Evolutionary conservation across 2,113 vertebrate species (phyloP).

Genomic region (Equus quagga): DNA sequence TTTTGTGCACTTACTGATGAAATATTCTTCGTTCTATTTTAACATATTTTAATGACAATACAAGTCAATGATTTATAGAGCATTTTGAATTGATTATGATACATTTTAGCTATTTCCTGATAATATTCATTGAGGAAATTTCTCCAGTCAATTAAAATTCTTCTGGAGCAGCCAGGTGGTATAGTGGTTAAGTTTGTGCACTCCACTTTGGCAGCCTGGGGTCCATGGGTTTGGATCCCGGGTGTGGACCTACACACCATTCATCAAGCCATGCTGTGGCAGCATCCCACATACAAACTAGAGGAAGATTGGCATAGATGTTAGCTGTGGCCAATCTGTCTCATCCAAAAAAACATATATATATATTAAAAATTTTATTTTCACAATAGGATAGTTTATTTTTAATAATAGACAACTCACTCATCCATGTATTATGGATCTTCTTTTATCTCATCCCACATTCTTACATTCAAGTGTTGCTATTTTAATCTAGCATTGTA

Average conservation of each 20-base stretch:
- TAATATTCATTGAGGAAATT: background rate
- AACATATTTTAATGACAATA: background rate
- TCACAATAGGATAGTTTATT: background rate
- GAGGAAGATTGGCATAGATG: no score
- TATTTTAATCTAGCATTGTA: background rate
- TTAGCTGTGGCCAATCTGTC: no score
- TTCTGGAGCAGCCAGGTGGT: no score
- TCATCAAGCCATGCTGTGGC: no score
- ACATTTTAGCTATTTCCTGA: background rate
- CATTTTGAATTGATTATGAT: background rate
- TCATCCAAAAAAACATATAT: no score
- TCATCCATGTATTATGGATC: background rate
- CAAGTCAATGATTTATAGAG: background rate
- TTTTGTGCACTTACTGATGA: background rate
- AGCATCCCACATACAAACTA: no score
- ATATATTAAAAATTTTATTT: background rate
- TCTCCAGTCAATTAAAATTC: background rate
- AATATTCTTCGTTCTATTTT: background rate
- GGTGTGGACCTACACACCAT: no score
- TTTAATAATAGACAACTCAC: background rate
- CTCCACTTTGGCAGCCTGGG: no score
- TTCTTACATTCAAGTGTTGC: background rate
- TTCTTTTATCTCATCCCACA: background rate
- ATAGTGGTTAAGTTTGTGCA: no score
- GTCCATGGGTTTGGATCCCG: no score